Evolutionary conservation across 2,888 invertebrate genomes (phyloP), one percentile per base, ranked within the genome.

Genomic region (Aphrophora alni): DNA sequence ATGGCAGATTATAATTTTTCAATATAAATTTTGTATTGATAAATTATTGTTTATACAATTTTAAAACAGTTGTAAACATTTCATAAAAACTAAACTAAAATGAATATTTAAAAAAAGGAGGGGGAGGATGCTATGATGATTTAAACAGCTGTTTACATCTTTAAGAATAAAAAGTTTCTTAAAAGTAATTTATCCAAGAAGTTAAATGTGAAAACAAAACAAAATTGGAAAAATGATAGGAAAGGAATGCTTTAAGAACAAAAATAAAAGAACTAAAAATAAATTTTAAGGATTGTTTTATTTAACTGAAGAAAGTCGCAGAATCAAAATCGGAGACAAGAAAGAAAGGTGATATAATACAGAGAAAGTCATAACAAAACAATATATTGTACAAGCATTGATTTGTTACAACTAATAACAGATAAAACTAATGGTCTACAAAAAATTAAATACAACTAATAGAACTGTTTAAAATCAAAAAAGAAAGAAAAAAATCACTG

Each of bases 241-340:
- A 59, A 59, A 59, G 59, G 59, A 59, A 14, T 21, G 44, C 2
- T n/a, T 44, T 10, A 44, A 44, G 12, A 44, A 14, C 12, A 44
- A 44, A 59, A 59, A 59, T 59, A 59, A 59, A 59, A 59, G 12
- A 59, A 59, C 59, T 59, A 59, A 59, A 59, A 59, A 59, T 21
- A 59, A 59, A 59, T 21, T 59, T 59, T 59, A 59, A 59, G 59
- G 59, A 59, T 59, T 21, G 38, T 77, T 77, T 77, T 77, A 77
- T 77, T 74, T 38, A 77, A 77, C 77, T 77, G 71, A 77, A 71
- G 77, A 77, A 69, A 69, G 33, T 38, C 44, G 71, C 28, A 71
- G 71, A 71, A 77, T 70, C 33, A 77, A 71, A 70, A 75, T 17
- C 12, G 38, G 75, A 75, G 68, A 75, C 51, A 21, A 51, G 38